Percentiles rank a stretch among this genome's conserved stretches.
These are phyloP conservation scores for Catagonus wagneri DNA, from an alignment of 2,113 vertebrate genomes.

Conservation along the genomic window DNA sequence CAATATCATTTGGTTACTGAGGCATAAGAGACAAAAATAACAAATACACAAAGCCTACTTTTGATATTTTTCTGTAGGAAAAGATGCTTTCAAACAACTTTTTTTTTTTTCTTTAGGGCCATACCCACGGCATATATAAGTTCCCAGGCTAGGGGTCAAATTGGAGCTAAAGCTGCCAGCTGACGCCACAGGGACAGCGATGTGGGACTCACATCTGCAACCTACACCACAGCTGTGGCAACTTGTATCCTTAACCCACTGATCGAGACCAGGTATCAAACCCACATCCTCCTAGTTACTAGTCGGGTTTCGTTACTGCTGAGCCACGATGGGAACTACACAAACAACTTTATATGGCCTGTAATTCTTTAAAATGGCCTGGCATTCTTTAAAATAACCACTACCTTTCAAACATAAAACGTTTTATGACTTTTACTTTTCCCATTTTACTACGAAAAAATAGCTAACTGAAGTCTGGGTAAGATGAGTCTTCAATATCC, in stretches of 20 bases:
- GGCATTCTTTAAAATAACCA: background rate
- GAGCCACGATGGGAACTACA: too few relatives aligned
- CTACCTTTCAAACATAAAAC: background rate
- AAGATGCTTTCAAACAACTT: conserved; percentile 5
- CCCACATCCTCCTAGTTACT: too few relatives aligned
- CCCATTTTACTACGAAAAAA: background rate
- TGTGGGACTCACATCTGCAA: too few relatives aligned
- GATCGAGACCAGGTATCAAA: too few relatives aligned
- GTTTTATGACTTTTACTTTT: background rate
- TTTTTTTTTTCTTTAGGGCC: background rate
- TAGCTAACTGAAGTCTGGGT: background rate
- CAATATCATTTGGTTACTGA: background rate
- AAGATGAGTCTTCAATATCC: background rate
- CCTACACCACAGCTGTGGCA: too few relatives aligned
- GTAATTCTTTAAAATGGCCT: background rate
- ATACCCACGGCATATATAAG: too few relatives aligned
- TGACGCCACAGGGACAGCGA: too few relatives aligned
- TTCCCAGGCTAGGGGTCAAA: too few relatives aligned
- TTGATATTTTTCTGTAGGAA: background rate
- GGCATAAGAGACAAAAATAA: background rate
- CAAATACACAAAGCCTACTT: background rate
- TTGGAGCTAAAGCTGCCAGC: too few relatives aligned
- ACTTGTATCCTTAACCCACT: too few relatives aligned
- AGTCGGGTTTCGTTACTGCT: too few relatives aligned
- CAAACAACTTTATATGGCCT: background rate